phyloP scores from a whole-genome alignment of 2,888 invertebrate species.

The Oligia fasciuncula region DNA sequence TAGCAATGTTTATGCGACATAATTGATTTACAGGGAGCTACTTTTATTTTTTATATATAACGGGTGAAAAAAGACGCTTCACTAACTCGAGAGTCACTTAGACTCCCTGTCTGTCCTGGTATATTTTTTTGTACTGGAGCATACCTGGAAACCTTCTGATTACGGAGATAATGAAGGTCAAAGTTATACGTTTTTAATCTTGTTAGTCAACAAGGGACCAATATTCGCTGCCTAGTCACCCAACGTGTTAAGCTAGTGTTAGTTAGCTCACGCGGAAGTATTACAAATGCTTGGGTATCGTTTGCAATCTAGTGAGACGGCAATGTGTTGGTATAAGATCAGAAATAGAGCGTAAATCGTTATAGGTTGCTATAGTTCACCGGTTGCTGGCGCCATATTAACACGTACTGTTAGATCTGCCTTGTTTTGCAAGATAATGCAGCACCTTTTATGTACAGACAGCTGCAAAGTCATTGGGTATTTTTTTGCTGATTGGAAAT shows the following conservation, averaged over 20 bases:
- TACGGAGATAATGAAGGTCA: neutral
- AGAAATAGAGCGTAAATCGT: slow-evolving; percentile 64
- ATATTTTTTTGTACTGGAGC: neutral
- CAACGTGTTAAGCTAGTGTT: slow-evolving; percentile 26
- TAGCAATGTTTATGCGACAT: neutral
- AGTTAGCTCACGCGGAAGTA: slow-evolving; percentile 57
- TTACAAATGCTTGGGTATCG: slow-evolving; percentile 62
- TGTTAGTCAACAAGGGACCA: neutral
- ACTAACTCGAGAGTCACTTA: neutral
- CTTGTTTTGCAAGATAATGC: slow-evolving; percentile 46
- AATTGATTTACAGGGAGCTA: neutral
- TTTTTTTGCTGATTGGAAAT: too few species aligned
- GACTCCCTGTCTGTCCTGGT: neutral
- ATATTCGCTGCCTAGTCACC: neutral
- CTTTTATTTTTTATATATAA: neutral
- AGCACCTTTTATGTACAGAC: neutral
- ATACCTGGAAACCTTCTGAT: neutral
- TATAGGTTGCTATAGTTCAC: slow-evolving; percentile 58
- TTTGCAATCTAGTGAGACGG: slow-evolving; percentile 61
- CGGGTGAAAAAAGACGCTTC: neutral
- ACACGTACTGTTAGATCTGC: slow-evolving; percentile 30
- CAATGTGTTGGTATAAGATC: slow-evolving; percentile 57
- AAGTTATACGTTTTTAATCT: too few species aligned
- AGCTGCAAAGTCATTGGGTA: neutral
- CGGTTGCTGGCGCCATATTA: slow-evolving; percentile 50